These are phyloP conservation scores for Drosophila carrolli DNA, from an alignment of 1,140 invertebrate genomes.

Conservation along the genomic window DNA sequence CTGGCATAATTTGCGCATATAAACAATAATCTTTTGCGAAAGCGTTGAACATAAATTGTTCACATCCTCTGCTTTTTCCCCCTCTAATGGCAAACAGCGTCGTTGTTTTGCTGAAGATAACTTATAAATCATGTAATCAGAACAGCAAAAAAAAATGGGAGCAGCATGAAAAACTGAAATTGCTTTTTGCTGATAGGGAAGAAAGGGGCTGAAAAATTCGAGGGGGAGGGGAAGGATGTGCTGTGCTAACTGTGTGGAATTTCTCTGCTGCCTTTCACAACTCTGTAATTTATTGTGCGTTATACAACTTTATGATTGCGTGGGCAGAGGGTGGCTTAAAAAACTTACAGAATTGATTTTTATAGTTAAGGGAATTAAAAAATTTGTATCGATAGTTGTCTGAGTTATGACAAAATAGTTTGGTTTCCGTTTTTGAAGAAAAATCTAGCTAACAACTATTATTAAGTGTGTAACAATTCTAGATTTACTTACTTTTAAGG, in stretches of 20 bases:
- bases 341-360: conserved; percentile 57
- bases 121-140: conserved; percentile 83
- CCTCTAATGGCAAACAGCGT: conserved; percentile 48
- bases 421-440: neutral
- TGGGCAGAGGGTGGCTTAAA: conserved; percentile 42
- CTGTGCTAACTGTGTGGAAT: conserved; percentile 59
- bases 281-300: conserved; percentile 82
- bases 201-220: conserved; percentile 2
- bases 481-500: too few relatives aligned
- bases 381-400: conserved; percentile 6
- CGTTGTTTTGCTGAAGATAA: conserved; percentile 69
- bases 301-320: conserved; percentile 77
- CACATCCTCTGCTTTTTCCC: conserved; percentile 35
- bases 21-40: conserved; percentile 77
- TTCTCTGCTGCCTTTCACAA: conserved; percentile 56
- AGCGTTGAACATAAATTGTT: conserved; percentile 70
- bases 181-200: conserved; percentile 54
- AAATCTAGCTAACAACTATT: too few relatives aligned
- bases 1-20: conserved; percentile 73
- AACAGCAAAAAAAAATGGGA: conserved; percentile 54
- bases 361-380: conserved; percentile 48
- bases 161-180: conserved; percentile 77
- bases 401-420: conserved; percentile 11
- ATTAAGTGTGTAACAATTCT: too few relatives aligned
- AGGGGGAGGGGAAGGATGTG: conserved; percentile 2